phyloP scores from a whole-genome alignment of 1,140 invertebrate genomes.

The Ips typographus region DNA sequence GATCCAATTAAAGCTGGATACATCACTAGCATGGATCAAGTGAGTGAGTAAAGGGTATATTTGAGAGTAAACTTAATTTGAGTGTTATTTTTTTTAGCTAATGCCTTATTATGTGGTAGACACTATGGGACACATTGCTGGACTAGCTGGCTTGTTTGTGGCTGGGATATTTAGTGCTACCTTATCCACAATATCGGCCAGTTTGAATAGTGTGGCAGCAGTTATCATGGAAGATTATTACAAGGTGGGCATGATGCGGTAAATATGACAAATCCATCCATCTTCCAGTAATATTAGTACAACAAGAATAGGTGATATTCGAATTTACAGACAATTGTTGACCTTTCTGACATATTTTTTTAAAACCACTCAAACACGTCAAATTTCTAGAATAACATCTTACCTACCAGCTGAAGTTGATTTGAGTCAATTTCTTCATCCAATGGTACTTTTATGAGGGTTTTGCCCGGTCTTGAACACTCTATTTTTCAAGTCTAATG shows the following conservation, averaged over 20 bases:
- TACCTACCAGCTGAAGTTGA: too few relatives aligned
- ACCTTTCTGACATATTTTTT: too few relatives aligned
- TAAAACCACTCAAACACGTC: too few relatives aligned
- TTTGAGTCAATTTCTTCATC: too few relatives aligned
- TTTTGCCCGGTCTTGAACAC: too few relatives aligned
- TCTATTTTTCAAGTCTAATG: too few relatives aligned
- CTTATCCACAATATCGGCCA: constrained; percentile 82
- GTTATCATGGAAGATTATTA: constrained; percentile 84
- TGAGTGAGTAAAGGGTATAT: constrained; percentile 24
- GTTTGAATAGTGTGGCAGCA: constrained; percentile 81
- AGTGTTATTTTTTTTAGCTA: constrained; percentile 50
- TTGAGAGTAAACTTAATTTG: background rate
- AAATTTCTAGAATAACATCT: too few relatives aligned
- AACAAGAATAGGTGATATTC: too few relatives aligned
- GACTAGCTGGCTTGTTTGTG: constrained; percentile 78
- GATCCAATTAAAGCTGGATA: constrained; percentile 65
- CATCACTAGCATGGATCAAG: constrained; percentile 58
- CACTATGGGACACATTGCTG: constrained; percentile 65
- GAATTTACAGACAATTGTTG: too few relatives aligned
- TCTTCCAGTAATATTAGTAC: too few relatives aligned
- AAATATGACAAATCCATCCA: too few relatives aligned
- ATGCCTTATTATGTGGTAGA: constrained; percentile 80
- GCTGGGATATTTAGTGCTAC: constrained; percentile 83
- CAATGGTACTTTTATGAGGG: too few relatives aligned
- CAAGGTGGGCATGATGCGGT: constrained; percentile 49